These are phyloP conservation scores for Tupaia tana DNA, from an alignment of 2,113 vertebrate species.

Conservation along the genomic window DNA sequence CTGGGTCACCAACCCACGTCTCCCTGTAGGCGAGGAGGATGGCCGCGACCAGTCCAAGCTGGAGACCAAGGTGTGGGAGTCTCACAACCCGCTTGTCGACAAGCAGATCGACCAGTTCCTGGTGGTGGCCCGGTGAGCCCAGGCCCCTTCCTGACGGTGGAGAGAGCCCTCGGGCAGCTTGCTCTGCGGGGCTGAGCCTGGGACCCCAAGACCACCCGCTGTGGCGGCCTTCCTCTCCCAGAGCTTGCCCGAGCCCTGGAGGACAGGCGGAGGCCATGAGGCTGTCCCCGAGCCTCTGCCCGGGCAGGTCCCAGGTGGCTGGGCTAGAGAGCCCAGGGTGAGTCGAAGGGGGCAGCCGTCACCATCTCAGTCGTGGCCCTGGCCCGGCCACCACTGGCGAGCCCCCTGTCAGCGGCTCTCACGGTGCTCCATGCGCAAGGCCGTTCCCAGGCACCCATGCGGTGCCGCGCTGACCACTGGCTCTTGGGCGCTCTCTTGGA, in stretches of 20 bases:
- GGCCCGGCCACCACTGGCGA: background rate
- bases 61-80: slow-evolving; percentile 97
- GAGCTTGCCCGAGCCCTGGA: background rate
- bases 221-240: background rate
- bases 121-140: slow-evolving; percentile 96
- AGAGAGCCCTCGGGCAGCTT: background rate
- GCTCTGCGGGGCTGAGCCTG: background rate
- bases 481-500: background rate
- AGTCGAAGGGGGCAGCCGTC: no score
- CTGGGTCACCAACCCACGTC: rapidly evolving
- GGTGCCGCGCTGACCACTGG: background rate
- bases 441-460: background rate
- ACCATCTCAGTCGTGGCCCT: background rate
- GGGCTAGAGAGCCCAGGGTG: no score
- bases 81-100: slow-evolving; percentile 93
- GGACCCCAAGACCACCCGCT: no score
- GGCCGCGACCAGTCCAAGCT: slow-evolving; percentile 94
- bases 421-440: no score
- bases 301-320: background rate
- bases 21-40: slow-evolving; percentile 91
- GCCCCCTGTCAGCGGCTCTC: no score
- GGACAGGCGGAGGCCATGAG: no score
- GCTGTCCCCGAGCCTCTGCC: no score
- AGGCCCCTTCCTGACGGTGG: background rate
- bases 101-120: slow-evolving; percentile 99